phyloP scores from a whole-genome alignment of 1,140 invertebrate species.

The Papilio xuthus region DNA sequence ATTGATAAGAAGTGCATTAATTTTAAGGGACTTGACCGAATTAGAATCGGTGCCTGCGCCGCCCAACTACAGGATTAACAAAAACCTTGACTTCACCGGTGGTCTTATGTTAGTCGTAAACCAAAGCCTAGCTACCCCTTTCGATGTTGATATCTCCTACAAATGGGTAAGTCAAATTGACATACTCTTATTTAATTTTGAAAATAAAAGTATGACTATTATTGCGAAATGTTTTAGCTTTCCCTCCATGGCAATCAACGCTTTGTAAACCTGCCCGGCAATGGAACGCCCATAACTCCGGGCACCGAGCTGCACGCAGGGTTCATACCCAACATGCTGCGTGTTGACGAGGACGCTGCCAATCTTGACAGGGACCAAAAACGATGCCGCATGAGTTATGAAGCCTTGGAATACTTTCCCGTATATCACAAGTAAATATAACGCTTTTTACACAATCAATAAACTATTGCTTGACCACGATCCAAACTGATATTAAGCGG shows the following conservation, averaged over 20 bases:
- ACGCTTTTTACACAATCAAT: background rate
- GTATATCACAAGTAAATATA: conserved; percentile 64
- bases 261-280: conserved; percentile 55
- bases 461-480: background rate
- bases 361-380: conserved; percentile 46
- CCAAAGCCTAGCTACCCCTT: conserved; percentile 45
- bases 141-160: conserved; percentile 55
- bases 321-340: conserved; percentile 40
- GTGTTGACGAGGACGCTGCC: conserved; percentile 47
- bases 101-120: conserved; percentile 58
- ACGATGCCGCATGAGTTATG: conserved; percentile 46
- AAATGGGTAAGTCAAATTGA: conserved; percentile 62
- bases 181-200: background rate
- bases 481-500: too few relatives aligned
- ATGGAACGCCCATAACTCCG: conserved; percentile 59
- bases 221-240: conserved; percentile 43
- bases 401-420: conserved; percentile 55
- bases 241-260: conserved; percentile 45
- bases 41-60: background rate
- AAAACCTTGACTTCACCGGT: conserved; percentile 41
- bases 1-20: background rate
- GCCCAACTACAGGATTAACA: background rate
- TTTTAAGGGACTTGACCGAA: background rate
- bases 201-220: too few relatives aligned
- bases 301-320: conserved; percentile 53